phyloP scores from a whole-genome alignment of 2,797 vertebrate genomes.

The Cryptoblepharus egeriae region DNA sequence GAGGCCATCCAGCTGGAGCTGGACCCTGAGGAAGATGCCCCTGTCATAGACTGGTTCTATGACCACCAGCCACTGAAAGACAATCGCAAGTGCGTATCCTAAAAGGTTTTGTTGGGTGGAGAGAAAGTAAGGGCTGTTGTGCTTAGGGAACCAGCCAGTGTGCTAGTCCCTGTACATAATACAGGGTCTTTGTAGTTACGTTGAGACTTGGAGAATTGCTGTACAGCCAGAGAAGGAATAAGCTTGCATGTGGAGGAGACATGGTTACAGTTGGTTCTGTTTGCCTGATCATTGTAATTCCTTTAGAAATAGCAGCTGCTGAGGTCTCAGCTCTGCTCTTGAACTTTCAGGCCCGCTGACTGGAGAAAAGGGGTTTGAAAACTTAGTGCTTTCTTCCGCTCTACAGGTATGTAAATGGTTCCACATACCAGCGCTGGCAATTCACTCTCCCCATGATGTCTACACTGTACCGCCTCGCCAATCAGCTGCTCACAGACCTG shows the following conservation, averaged over 20 bases:
- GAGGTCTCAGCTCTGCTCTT: too few relatives aligned
- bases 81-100: slow-evolving; percentile 85
- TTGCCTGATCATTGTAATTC: too few relatives aligned
- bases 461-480: slow-evolving; percentile 95
- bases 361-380: background rate
- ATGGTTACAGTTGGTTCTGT: too few relatives aligned
- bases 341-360: too few relatives aligned
- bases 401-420: slow-evolving; percentile 93
- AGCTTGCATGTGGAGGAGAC: too few relatives aligned
- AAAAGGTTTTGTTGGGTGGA: background rate
- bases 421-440: slow-evolving; percentile 98
- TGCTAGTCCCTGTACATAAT: too few relatives aligned
- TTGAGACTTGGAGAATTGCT: too few relatives aligned
- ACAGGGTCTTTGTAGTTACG: too few relatives aligned
- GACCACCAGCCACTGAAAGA: slow-evolving; percentile 97
- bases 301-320: too few relatives aligned
- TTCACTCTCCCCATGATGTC: slow-evolving; percentile 99
- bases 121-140: background rate
- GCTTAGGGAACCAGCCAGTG: background rate
- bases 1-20: slow-evolving; percentile 98
- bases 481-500: slow-evolving; percentile 96
- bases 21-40: slow-evolving; percentile 91
- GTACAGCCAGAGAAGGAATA: too few relatives aligned
- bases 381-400: background rate
- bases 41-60: slow-evolving; percentile 95